phyloP scores from a whole-genome alignment of 2,113 vertebrate species.

The Toxostoma redivivum region DNA sequence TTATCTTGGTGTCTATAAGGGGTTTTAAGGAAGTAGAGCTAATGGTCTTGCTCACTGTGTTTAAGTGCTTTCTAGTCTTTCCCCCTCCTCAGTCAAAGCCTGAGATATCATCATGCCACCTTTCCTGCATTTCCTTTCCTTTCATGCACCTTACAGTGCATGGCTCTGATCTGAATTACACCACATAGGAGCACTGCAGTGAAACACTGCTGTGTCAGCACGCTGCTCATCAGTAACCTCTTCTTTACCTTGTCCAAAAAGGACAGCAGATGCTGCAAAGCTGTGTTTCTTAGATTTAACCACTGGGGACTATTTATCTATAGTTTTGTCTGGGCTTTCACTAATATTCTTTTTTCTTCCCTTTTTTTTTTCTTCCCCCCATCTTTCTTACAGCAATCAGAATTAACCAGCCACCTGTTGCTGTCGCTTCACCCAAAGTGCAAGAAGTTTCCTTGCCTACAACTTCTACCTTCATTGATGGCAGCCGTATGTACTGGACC shows the following conservation, averaged over 20 bases:
- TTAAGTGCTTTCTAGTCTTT: background rate
- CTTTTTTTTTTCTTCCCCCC: rapidly evolving
- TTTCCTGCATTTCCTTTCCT: background rate
- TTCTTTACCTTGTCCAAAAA: background rate
- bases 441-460: slow-evolving; percentile 75
- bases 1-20: background rate
- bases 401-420: slow-evolving; percentile 72
- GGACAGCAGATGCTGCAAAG: background rate
- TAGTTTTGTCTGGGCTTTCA: background rate
- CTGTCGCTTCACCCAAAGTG: slow-evolving; percentile 67
- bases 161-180: background rate
- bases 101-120: background rate
- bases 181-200: background rate
- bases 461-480: slow-evolving; percentile 72
- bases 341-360: rapidly evolving
- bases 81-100: background rate
- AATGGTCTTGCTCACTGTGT: background rate
- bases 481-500: slow-evolving; percentile 74
- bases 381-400: slow-evolving; percentile 49
- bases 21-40: background rate
- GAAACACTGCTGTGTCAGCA: background rate
- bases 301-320: background rate
- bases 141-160: background rate
- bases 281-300: background rate
- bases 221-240: background rate